Conservation (phyloP, 2,888 invertebrate genomes). For the Mantis religiosa region DNA sequence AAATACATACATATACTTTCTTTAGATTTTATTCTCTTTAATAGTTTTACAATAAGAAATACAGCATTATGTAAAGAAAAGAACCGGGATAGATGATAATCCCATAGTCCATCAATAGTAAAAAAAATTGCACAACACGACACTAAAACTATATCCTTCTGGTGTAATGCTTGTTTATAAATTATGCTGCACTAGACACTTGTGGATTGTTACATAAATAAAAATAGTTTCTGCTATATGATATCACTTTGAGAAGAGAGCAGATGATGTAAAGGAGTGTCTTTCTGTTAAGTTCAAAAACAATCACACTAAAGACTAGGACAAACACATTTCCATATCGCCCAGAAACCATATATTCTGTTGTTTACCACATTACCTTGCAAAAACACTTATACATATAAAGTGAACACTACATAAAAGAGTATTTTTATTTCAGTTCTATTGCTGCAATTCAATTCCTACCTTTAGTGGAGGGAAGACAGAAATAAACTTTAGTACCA, state of each 20-base stretch:
- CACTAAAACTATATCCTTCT: background rate
- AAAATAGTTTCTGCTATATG: background rate
- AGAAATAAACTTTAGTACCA: background rate
- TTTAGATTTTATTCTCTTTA: background rate
- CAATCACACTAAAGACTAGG: background rate
- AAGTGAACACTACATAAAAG: background rate
- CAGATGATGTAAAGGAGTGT: background rate
- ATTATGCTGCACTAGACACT: background rate
- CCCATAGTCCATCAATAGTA: background rate
- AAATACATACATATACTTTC: background rate
- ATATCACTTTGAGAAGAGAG: background rate
- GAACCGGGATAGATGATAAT: background rate
- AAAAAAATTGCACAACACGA: background rate
- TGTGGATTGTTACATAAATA: background rate
- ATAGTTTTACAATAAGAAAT: background rate
- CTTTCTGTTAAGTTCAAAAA: background rate
- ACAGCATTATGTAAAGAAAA: background rate
- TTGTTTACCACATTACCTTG: background rate
- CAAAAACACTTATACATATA: background rate
- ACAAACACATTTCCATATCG: background rate
- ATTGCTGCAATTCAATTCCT: background rate
- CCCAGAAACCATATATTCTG: background rate
- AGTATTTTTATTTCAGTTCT: background rate
- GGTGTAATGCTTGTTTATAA: background rate
- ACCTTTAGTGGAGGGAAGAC: background rate